Evolutionary conservation across 2,888 invertebrate genomes (phyloP), one percentile per base, ranked within the genome.

Genomic region (Syrphus vitripennis): DNA sequence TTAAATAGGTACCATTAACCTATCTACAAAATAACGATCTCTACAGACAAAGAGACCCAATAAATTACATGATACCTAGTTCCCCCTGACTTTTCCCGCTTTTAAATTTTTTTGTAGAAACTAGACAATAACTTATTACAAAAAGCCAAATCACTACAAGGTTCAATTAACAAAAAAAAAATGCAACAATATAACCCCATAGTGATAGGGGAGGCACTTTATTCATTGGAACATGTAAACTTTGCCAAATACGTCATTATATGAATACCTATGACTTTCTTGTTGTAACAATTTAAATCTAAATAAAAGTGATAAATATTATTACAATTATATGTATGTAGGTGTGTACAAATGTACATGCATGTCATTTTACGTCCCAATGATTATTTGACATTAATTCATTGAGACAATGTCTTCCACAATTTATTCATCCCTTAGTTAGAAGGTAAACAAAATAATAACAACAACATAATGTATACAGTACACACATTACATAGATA

Each of bases 401-500:
- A 40, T 42, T 37, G 19, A 37, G 31, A 4, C 37, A 48, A 50
- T 63, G 7, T n/a, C 10, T 21, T 4, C 82, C 59, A 77, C 77
- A 77, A 71, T 82, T 82, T 71, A 82, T 67, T 59, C 40, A 40
- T 16, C 57, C 29, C 48, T 45, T 42, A 40, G 16, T 21, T 77
- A 34, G 10, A 12, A 42, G 19, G 50, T 21, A 53, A 69, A 55
- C 31, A 57, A 42, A 57, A 31, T 19, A 34, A 63, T 26, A 40
- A 24, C 24, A 42, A 26, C 19, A 34, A 34, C 5, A n/a, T 29
- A 63, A 16, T 55, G 24, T 34, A 26, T 10, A 53, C n/a, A n/a
- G n/a, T 12, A 31, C 2, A 63, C 14, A 10, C 19, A 31, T 1
- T 16, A 10, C 19, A 31, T 1, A 57, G 2, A 9, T 19, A 57